Conservation (phyloP, 1,140 invertebrate genomes). For the Drosophila nasuta region DNA sequence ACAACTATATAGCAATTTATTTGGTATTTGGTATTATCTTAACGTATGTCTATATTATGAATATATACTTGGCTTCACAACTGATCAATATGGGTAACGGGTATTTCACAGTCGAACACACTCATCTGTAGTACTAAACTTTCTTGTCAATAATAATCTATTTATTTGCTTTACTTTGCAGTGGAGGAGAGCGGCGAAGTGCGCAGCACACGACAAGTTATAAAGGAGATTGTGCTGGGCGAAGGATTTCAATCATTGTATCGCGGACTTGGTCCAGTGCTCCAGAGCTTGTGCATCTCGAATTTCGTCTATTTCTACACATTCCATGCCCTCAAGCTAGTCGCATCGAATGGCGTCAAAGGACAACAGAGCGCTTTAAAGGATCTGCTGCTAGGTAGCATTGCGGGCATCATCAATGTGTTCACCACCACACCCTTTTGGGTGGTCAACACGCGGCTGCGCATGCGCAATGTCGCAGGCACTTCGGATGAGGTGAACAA, state of each 20-base stretch:
- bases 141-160: constrained; percentile 5
- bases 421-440: constrained; percentile 94
- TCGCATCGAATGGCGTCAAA: constrained; percentile 85
- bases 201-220: constrained; percentile 86
- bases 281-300: constrained; percentile 93
- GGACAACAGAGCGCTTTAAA: constrained; percentile 86
- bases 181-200: constrained; percentile 87
- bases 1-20: too few species aligned
- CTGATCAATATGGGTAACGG: too few species aligned
- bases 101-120: too few species aligned
- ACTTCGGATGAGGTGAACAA: constrained; percentile 75
- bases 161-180: constrained; percentile 66
- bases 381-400: constrained; percentile 92
- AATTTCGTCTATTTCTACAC: constrained; percentile 98
- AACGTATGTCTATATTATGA: too few species aligned
- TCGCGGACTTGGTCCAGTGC: constrained; percentile 92
- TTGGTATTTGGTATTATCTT: too few species aligned
- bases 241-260: constrained; percentile 92
- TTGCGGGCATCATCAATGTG: constrained; percentile 94
- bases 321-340: constrained; percentile 92
- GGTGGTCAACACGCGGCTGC: constrained; percentile 95
- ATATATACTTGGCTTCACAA: too few species aligned
- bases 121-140: too few species aligned
- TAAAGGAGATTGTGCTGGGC: constrained; percentile 88
- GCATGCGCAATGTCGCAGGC: constrained; percentile 87